Evolutionary conservation across 2,113 vertebrate genomes (phyloP), one percentile per base, ranked within the genome.

Genomic region (Hippocampus abdominalis): DNA sequence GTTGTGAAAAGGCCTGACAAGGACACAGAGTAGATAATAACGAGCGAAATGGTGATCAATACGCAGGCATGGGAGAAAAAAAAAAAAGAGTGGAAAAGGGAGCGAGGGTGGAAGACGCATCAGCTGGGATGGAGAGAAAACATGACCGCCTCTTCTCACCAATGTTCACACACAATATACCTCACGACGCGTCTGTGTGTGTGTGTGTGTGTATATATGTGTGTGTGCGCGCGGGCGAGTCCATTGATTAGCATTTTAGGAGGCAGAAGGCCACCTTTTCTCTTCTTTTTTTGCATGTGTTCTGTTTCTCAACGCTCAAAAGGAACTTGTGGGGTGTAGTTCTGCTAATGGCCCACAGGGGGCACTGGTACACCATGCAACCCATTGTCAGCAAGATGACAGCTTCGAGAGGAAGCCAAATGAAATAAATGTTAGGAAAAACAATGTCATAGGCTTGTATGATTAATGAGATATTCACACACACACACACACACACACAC

Each of bases 141-240:
- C 73, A 85, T 73, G 76, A 78, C 75, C 72, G 77, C 64, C 76
- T 65, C 80, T 81, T 84, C 75, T 77, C 67, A 68, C 71, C 66
- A 66, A 65, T 57, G 79, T 82, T 79, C 61, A 84, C 73, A 84
- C 73, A 83, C 74, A 68, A 53, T 71, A 74, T 73, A 62, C 67
- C 21, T n/a, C 60, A 72, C 32, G 32, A 36, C 32, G 32, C 6
- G 32, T 32, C 4, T 32, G 32, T 5, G 32, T 32, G 32, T 29
- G 29, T 29, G 29, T 27, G 27, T 27, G 27, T 27, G 27, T 59
- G 57, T 42, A 9, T 62, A 66, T 40, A 67, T 66, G 39, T 20
- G 4, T 70, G 54, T 72, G 63, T 63, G 46, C 62, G 53, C 51
- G 48, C 21, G 59, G n/a, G 61, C 42, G 61, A 8, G 23, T 15